Evolutionary conservation across 2,888 invertebrate species (phyloP).

Genomic region (Molorchus minor): DNA sequence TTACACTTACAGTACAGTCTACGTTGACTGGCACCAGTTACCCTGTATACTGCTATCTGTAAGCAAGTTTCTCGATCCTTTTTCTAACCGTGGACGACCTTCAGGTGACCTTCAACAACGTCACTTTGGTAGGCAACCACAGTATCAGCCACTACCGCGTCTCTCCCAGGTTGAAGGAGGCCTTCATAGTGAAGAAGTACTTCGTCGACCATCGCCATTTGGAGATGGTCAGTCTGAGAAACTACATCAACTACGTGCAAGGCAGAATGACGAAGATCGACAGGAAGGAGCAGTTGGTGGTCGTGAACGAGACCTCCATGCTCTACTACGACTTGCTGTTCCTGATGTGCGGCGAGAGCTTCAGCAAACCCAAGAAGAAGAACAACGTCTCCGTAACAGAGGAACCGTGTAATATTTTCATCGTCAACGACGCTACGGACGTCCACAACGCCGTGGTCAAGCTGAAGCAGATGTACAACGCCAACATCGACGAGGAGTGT

Average conservation of each 20-base stretch:
- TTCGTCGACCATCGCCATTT: constrained; percentile 66
- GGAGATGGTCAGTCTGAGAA: constrained; percentile 68
- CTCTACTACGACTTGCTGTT: constrained; percentile 67
- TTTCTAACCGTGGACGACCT: constrained; percentile 14
- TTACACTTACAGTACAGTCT: no score
- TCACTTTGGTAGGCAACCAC: constrained; percentile 75
- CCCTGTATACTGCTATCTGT: no score
- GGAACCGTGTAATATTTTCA: constrained; percentile 69
- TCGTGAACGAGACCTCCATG: constrained; percentile 61
- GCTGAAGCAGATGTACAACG: constrained; percentile 46
- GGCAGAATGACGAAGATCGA: constrained; percentile 63
- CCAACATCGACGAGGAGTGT: constrained; percentile 27
- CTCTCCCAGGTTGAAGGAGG: constrained; percentile 56
- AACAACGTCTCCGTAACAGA: constrained; percentile 49
- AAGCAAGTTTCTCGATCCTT: not conserved
- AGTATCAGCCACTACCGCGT: constrained; percentile 64
- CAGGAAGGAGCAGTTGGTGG: constrained; percentile 66
- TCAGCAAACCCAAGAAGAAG: constrained; percentile 63
- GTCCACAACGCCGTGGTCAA: constrained; percentile 64
- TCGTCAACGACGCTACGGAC: constrained; percentile 68
- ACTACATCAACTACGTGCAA: constrained; percentile 73
- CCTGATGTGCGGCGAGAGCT: constrained; percentile 68
- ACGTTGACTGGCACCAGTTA: no score
- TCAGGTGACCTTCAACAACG: constrained; percentile 73
- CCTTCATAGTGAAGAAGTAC: constrained; percentile 67